Evolutionary conservation across 2,797 vertebrate genomes (phyloP), one percentile per base, ranked within the genome.

Genomic region (Fistularia commersonii): DNA sequence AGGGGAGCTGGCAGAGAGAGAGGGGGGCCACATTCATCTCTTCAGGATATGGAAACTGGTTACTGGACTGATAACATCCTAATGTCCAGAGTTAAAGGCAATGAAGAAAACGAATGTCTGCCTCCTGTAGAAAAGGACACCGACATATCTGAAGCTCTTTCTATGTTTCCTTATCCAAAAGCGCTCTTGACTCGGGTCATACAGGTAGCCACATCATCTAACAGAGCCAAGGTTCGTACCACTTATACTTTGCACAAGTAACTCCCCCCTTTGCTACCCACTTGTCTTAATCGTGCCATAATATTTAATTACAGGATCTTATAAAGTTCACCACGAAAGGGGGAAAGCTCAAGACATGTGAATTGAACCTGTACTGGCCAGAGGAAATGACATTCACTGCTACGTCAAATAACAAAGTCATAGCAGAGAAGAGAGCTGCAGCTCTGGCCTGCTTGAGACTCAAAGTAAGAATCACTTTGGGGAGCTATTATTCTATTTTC

Each of bases 381-480:
- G 90, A 94, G 40, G 78, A 92, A 8, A 92, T 97, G 90, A 94
- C 72, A 1, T 97, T 99, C n/a, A 88, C 79, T 0, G 93, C 93
- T 34, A 88, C 83, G 14, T 93, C 92, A 0, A 83, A 70, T 1
- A 92, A 84, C 45, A 91, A 91, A 71, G 63, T 85, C 10, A 86
- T 88, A 8, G 96, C 95, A 0, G 95, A 98, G 76, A 93, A 75
- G 50, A 91, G 83, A 58, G 95, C 93, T 0, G 93, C 96, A 0
- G 96, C 95, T 0, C 81, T 98, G 38, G 96, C 95, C 55, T 98
- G 97, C 58, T 85, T 94, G 86, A 93, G 90, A 62, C 79, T 98
- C 1, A 99, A 98, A 92, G 95, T 95, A 46, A 71, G 8, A 78
- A 14, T 8, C 0, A 3, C 3, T 57, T 37, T 34, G 0, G 0